Base-by-base conservation (phyloP, 2,797 vertebrate genomes). In the Hemitrygon akajei region DNA sequence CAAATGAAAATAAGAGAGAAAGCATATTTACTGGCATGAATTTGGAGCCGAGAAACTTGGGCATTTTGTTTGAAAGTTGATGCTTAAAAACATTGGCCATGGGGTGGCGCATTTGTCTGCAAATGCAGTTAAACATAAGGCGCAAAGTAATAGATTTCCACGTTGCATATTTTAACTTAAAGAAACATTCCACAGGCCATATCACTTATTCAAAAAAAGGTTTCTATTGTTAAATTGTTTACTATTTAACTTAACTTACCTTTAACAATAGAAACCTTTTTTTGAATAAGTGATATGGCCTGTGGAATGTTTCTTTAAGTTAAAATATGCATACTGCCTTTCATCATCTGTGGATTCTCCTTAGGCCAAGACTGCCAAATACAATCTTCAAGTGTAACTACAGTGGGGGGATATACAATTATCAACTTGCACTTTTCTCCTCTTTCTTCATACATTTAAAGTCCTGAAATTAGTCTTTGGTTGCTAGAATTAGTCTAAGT, bases 61-160 rank as follows among this genome's bases (percentile, higher is more conserved):
- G 6, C 63, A 18, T 58, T n/a, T n/a, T 58, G 6, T 81, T 47
- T 81, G 40, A 14, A 27, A 20, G 6, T 58, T 63, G 6, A 2
- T 63, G 27, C 30, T 87, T 63, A 18, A n/a, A 63, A 87, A 7
- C 1, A 89, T 37, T 89, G 18, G 10, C 86, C 86, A 89, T 34
- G 7, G 47, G 86, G n/a, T 69, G 86, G 86, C 86, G 86, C 86
- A 37, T 69, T 89, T 69, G 86, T 37, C n/a, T 89, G 9, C 69
- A 69, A 34, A 89, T 69, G 20, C 47, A 63, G 56, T 10, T 84
- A 84, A 86, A 87, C 4, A 7, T 87, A 40, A 37, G 34, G 77
- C 34, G 34, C 7, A 34, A 79, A 30, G 47, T 47, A 0, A 25
- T 56, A 56, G 80, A 7, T 56, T 25, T 82, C 80, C 22, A 7